phyloP scores from a whole-genome alignment of 2,113 vertebrate genomes.

The Paralichthys olivaceus region DNA sequence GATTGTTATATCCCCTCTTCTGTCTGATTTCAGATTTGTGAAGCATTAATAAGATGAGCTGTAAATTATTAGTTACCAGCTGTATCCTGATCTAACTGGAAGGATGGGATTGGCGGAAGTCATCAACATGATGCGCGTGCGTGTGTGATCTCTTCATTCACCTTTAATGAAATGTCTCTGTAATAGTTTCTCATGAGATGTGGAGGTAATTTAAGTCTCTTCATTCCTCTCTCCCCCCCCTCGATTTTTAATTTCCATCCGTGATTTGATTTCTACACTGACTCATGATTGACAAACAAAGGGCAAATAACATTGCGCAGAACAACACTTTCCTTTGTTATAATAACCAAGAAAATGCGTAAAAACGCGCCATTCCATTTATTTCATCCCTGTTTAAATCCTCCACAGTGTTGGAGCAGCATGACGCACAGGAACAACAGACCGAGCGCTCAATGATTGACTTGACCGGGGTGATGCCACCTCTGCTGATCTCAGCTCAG shows the following conservation, averaged over 20 bases:
- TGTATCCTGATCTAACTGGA: conserved; percentile 9
- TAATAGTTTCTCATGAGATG: conserved; percentile 72
- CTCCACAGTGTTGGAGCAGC: neutral
- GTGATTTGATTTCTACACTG: neutral
- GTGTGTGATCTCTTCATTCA: conserved; percentile 74
- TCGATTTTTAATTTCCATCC: neutral
- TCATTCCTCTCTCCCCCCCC: conserved; percentile 6
- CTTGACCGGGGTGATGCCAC: conserved; percentile 24
- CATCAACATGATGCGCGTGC: neutral
- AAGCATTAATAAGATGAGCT: neutral
- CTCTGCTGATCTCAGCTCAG: conserved; percentile 48
- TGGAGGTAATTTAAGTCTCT: conserved; percentile 58
- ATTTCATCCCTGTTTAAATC: neutral
- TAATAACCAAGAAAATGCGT: too few species aligned
- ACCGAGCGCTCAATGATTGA: conserved; percentile 16
- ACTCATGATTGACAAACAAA: neutral
- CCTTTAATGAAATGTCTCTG: conserved; percentile 73
- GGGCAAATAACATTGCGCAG: too few species aligned
- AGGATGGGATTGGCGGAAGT: conserved; percentile 12
- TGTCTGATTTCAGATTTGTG: neutral
- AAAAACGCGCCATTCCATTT: neutral
- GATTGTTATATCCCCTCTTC: neutral
- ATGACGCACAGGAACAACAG: conserved; percentile 3
- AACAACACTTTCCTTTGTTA: too few species aligned
- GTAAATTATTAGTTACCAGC: neutral